These are phyloP conservation scores for Cryptus armator DNA, from an alignment of 2,888 invertebrate species.

Conservation along the genomic window DNA sequence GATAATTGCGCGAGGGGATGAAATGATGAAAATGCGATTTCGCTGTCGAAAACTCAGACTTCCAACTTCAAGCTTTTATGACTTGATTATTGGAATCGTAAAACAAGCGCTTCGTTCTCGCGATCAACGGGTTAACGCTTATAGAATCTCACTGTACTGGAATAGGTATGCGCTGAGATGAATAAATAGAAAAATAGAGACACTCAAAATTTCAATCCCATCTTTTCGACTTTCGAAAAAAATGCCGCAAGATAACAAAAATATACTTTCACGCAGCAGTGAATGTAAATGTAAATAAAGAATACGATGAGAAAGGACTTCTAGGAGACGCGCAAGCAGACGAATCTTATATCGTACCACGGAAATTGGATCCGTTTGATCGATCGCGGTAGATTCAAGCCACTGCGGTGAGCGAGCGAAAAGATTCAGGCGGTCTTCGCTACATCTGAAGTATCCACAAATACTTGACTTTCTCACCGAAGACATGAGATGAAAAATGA, in stretches of 20 bases:
- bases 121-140: background rate
- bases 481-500: background rate
- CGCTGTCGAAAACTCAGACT: background rate
- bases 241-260: background rate
- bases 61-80: background rate
- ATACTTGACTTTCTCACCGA: background rate
- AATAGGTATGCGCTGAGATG: background rate
- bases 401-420: background rate
- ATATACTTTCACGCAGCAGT: background rate
- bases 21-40: background rate
- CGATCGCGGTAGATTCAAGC: conserved; percentile 4
- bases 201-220: background rate
- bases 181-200: background rate
- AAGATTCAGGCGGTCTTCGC: background rate
- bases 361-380: conserved; percentile 37
- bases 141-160: too few relatives aligned
- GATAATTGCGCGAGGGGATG: background rate
- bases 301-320: conserved; percentile 5
- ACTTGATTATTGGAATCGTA: background rate
- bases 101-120: background rate
- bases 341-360: background rate
- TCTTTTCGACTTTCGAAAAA: background rate
- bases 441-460: conserved; percentile 22
- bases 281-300: background rate
- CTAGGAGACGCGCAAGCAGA: background rate